These are phyloP conservation scores for Coptotermes formosanus DNA, from an alignment of 1,140 invertebrate genomes.

Conservation along the genomic window DNA sequence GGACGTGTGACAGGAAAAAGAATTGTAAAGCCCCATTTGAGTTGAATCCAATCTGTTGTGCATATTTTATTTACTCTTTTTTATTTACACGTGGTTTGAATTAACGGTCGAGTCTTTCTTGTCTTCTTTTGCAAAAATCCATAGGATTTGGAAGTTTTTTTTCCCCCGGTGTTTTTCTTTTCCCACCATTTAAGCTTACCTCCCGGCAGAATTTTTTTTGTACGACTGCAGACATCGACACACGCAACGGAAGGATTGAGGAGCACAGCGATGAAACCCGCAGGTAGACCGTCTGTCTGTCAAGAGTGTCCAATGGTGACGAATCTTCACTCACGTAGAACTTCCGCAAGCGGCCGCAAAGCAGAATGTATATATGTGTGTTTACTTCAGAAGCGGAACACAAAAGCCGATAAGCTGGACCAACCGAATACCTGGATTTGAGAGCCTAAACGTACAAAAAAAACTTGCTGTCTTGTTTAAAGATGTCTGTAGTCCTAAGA, in stretches of 20 bases:
- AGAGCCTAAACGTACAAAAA: not conserved
- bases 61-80: constrained; percentile 1
- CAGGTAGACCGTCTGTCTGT: not conserved
- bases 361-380: not conserved
- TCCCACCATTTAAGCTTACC: not conserved
- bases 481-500: no score
- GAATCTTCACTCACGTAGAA: not conserved
- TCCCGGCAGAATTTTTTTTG: not conserved
- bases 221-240: not conserved
- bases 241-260: not conserved
- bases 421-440: not conserved
- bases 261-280: not conserved
- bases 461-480: no score
- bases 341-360: not conserved
- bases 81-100: constrained; percentile 19
- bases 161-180: not conserved
- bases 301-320: not conserved
- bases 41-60: not conserved
- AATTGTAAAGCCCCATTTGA: not conserved
- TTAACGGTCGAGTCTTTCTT: not conserved
- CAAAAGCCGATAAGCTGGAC: not conserved
- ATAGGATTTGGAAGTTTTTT: not conserved
- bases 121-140: not conserved
- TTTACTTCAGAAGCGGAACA: not conserved
- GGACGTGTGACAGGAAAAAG: not conserved